phyloP scores from a whole-genome alignment of 2,113 vertebrate species.

The Calidris pygmaea region DNA sequence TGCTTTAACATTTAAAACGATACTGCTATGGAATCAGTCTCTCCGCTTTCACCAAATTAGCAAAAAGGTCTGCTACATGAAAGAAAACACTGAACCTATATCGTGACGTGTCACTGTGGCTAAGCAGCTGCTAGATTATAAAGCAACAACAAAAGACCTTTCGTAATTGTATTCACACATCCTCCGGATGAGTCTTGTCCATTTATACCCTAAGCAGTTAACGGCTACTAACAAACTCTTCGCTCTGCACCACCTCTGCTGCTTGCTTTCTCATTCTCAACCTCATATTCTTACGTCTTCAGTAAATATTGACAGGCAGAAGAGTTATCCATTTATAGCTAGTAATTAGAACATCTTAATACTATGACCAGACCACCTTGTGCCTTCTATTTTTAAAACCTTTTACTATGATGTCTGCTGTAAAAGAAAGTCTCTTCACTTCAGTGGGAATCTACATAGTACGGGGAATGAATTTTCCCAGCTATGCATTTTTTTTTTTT shows the following conservation, averaged over 20 bases:
- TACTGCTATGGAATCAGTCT: neutral
- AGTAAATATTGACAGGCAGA: slow-evolving; percentile 24
- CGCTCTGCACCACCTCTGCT: neutral
- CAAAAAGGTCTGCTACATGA: neutral
- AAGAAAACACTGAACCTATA: neutral
- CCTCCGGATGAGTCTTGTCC: neutral
- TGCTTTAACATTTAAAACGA: neutral
- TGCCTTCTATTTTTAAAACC: neutral
- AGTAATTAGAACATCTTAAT: neutral
- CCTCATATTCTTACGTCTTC: neutral
- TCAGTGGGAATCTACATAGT: neutral
- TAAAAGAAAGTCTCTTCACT: neutral
- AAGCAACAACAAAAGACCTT: neutral
- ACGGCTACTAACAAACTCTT: neutral
- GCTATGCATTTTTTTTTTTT: neutral
- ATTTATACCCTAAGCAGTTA: neutral
- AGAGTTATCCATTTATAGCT: neutral
- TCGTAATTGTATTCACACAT: neutral
- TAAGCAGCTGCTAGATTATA: neutral
- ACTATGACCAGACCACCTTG: neutral
- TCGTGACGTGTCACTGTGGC: neutral
- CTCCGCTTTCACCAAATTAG: neutral
- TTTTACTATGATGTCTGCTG: neutral
- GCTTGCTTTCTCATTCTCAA: neutral
- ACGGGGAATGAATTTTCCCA: neutral